Base-by-base conservation (phyloP, 1,140 invertebrate genomes). In the Leptoteleia sp. region DNA sequence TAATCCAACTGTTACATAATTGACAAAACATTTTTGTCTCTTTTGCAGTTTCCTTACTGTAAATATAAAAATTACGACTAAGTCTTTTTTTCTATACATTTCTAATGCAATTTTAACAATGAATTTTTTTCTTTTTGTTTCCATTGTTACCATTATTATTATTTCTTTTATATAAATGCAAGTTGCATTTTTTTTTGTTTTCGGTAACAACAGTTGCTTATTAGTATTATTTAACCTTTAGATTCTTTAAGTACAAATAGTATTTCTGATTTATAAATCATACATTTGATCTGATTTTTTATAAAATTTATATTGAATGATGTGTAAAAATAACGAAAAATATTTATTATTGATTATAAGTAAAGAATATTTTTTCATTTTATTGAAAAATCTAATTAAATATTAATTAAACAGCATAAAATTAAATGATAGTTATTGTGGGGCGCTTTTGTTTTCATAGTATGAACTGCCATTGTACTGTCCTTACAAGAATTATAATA, bases 391-490 rank as follows among this genome's bases (percentile, higher is more conserved):
- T 4, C 4, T 29, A 4, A 29, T 29, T 50, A 27, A 52, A 37
- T 55, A 35, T 55, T 55, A 27, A 19, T 40, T 16, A 55, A 55
- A 55, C 35, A 15, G 17, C 0, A 27, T 33, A 27, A 25, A 4
- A 4, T 55, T 25, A 25, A 1, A 52, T 8, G 3, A 35, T 35
- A 35, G 3, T 54, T 37, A 11, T 9, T 35, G 16, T 15, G 17
- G 17, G 33, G 40, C 40, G 11, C 16, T 59, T 59, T 45, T 45
- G 45, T 38, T 45, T 33, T 45, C 16, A 45, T 45, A 33, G n/a
- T 25, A 33, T 33, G 15, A 45, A 57, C 9, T n/a, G n/a, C 37
- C 38, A 57, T 59, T 59, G 29, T 59, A 59, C 13, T 33, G 29
- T 57, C 16, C 1, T 43, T 59, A 45, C 22, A 5, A 33, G 17